Base-by-base conservation (phyloP, 2,797 vertebrate species). In the Neosilurus hyrtlii region DNA sequence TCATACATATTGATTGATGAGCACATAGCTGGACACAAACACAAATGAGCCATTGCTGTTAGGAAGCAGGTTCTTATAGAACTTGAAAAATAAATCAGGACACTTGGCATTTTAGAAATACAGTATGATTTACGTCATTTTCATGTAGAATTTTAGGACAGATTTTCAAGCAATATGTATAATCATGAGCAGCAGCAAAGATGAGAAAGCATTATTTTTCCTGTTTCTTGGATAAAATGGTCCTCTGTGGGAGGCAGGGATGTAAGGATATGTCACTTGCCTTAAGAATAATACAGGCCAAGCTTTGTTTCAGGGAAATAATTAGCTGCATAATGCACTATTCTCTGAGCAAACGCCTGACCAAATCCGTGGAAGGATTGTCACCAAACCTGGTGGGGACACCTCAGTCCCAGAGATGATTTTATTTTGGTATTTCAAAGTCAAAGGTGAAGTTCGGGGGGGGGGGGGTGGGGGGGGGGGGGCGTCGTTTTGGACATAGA, bases 281-380 rank as follows among this genome's bases (percentile, higher is more conserved):
- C 75, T 72, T 78, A 82, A 83, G 80, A 86, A 56, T 85, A 80
- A 87, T 87, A 80, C 70, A 80, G 74, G 74, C 84, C 75, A 71
- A 24, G 73, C 84, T 82, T 83, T 61, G 86, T 83, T 79, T 87
- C 83, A 83, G 80, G 75, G 80, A 79, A 86, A 87, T 87, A 83
- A 85, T 86, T 83, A 83, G 81, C 18, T 83, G 61, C 81, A 79
- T 78, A 83, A 79, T 73, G 82, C 43, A 43, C 43, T 43, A 8
- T 43, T 43, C 43, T 43, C 1, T 4, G 3, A 43, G 43, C 43
- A 43, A 43, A 43, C 43, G 2, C 43, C 43, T 4, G 43, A 43
- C 43, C 43, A 43, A 43, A 43, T 43, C 43, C 43, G 8, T 43
- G 43, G 43, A 43, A 5, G 43, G 43, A 43, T 43, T 43, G 4